A percentile compares a stretch with the other conserved stretches of the same genome.
These are phyloP conservation scores for Falco novaeseelandiae DNA, from an alignment of 2,797 vertebrate species.

Conservation along the genomic window DNA sequence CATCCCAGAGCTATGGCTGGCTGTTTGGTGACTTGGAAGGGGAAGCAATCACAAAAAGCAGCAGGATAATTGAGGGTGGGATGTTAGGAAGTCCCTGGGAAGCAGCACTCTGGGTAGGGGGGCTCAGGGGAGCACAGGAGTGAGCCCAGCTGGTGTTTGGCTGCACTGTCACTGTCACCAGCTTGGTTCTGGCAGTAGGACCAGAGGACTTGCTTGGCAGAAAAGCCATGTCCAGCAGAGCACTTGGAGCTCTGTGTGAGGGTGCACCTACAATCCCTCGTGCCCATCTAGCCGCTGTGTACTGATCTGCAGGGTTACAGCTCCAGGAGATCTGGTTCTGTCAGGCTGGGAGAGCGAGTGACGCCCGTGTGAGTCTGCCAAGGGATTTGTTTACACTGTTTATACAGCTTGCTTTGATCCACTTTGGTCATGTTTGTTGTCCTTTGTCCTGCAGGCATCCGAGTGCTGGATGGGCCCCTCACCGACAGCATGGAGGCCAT, in stretches of 20 bases:
- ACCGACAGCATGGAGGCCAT: constrained; percentile 98
- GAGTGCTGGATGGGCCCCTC: constrained; percentile 93
- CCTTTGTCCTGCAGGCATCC: constrained; percentile 83
- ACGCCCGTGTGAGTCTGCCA: not conserved
- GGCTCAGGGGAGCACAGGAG: rapidly evolving
- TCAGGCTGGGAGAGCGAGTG: not conserved
- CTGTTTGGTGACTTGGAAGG: no score
- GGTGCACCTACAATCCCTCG: no score
- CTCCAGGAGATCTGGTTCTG: not conserved
- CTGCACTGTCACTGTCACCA: not conserved
- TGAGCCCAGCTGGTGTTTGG: not conserved
- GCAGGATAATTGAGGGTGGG: not conserved
- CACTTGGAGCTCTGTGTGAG: rapidly evolving
- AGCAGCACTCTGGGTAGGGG: not conserved
- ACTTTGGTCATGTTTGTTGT: rapidly evolving
- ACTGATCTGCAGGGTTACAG: not conserved
- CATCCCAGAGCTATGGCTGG: not conserved
- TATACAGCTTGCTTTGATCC: rapidly evolving
- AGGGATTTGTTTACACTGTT: not conserved
- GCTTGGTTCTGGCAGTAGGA: not conserved
- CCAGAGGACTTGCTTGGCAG: not conserved
- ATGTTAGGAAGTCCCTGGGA: not conserved
- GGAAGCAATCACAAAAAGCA: not conserved
- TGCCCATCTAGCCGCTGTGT: rapidly evolving
- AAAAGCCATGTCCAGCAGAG: not conserved